Base-by-base conservation (phyloP, 2,888 invertebrate species). In the Erynnis tages region DNA sequence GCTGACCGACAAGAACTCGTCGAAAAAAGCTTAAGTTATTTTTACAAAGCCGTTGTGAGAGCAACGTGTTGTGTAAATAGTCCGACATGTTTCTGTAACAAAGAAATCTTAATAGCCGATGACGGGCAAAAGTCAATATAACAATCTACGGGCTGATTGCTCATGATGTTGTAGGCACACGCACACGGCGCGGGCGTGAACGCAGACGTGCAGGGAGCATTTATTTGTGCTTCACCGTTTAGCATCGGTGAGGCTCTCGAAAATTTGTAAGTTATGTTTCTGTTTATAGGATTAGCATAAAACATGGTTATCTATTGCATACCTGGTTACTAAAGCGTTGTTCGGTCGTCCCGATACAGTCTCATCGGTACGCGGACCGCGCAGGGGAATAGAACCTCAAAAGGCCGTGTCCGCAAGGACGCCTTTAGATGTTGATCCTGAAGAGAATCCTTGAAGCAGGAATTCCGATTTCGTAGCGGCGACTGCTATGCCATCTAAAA, bases 401-500 rank as follows among this genome's bases (percentile, higher is more conserved):
- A 47, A 27, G 25, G 10, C 45, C 23, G 17, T 10, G 14, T 25
- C 13, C 35, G 10, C 29, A 50, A 50, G 43, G 43, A 13, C 27
- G 25, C 29, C 35, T 50, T 50, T 50, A 43, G 35, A 35, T 43
- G 43, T 50, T 35, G 43, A 37, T 43, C n/a, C 37, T 27, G 21
- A 16, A 56, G 67, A 62, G 78, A 79, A 86, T 82, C 83, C 78
- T 81, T 74, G 76, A 71, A 71, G 65, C 69, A 74, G 77, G 85
- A 89, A 88, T 88, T 82, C 76, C 79, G 84, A 83, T 79, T 83
- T 79, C 82, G 83, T 85, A 78, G 82, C 86, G 76, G 79, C 81
- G 82, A 86, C 78, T 84, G 88, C 87, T 86, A 84, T 88, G 87
- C 88, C 86, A 89, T 88, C 87, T 88, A 86, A 89, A 89, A 89